Evolutionary conservation across 2,113 vertebrate genomes (phyloP), one percentile per base, ranked within the genome.

Genomic region (Blennius ocellaris): DNA sequence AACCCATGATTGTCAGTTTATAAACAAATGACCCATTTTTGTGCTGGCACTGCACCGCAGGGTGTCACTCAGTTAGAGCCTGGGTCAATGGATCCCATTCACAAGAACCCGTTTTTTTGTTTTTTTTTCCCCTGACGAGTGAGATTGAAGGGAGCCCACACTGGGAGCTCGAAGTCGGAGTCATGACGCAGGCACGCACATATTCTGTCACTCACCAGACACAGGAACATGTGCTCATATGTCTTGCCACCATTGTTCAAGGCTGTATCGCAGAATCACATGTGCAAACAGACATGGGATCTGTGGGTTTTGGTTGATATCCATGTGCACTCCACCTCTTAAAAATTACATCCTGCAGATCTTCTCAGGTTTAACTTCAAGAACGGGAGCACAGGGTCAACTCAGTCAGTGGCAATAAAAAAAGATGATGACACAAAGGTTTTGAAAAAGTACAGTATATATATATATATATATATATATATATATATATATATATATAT

Each of bases 11-110:
- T 90, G 87, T 90, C 88, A 87, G 80, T 41, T 80, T 69, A 82
- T 90, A 87, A 90, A 90, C 86, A 90, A 81, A 84, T 76, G 81
- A 79, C 71, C 57, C 73, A n/a, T 77, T 78, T 76, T 48, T 66
- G 77, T 67, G 77, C 77, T 56, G 81, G 79, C 43, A 50, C 52
- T 38, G 7, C 76, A 76, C 83, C 84, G 67, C 67, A 55, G 80
- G 87, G 78, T 85, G 87, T 87, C 85, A 88, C 60, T 90, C 83
- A 84, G 59, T 45, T 48, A 51, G 59, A 62, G 67, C 71, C 11
- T 2, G 56, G 79, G 79, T 92, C 81, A 92, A 89, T 87, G 77
- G 62, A 88, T 84, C 82, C 82, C 73, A 83, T 88, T 92, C 82
- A 90, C 15, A 3, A 56, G 40, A 76, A 68, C 21, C 3, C 0